A percentile compares a stretch with the other conserved stretches of the same genome.
Evolutionary conservation across 2,113 vertebrate species (phyloP).

Genomic region (Podocnemis expansa): DNA sequence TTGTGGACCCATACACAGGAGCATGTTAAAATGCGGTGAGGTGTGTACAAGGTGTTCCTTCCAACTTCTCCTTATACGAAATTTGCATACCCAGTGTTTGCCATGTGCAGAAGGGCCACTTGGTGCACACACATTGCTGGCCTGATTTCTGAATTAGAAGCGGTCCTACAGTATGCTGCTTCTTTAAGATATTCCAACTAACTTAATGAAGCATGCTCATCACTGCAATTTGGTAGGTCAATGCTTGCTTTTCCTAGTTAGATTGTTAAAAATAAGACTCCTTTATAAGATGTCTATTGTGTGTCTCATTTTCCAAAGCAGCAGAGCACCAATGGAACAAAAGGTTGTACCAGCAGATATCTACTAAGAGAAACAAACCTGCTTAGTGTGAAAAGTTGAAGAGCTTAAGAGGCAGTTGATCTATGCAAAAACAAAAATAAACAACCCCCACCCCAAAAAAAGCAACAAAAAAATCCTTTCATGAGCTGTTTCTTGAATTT

Average conservation of each 20-base stretch:
- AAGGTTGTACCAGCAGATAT: not conserved
- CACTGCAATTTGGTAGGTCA: not conserved
- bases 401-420: not conserved
- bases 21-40: too few species aligned
- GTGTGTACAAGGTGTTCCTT: too few species aligned
- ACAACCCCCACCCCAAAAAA: too few species aligned
- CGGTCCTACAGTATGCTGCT: too few species aligned
- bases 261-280: not conserved
- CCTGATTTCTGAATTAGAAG: not conserved
- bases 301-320: not conserved
- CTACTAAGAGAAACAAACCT: not conserved
- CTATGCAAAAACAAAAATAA: not conserved
- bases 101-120: not conserved
- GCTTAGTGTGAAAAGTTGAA: not conserved
- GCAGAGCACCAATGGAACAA: not conserved
- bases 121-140: not conserved
- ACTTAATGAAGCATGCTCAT: not conserved
- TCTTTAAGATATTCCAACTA: not conserved
- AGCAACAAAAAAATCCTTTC: too few species aligned
- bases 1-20: too few species aligned
- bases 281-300: not conserved
- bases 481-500: not conserved
- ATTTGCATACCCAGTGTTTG: not conserved
- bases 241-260: not conserved
- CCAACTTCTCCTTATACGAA: not conserved